A percentile compares a stretch with the other conserved stretches of the same genome.
These are phyloP conservation scores for Spinus pinus DNA, from an alignment of 2,797 vertebrate genomes.

Conservation along the genomic window DNA sequence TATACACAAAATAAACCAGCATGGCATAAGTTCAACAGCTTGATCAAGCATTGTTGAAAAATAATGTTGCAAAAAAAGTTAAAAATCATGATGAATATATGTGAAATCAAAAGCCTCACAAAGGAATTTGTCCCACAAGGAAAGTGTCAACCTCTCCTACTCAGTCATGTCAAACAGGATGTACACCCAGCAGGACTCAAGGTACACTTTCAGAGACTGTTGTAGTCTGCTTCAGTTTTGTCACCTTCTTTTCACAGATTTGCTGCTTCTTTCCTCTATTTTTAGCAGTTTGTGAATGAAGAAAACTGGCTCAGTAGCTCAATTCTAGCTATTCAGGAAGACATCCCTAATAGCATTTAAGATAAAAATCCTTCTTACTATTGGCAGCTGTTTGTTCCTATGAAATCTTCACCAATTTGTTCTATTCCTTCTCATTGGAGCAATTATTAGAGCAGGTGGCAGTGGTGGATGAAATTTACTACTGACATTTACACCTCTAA, in stretches of 20 bases:
- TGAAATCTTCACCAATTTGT: not conserved
- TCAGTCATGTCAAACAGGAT: slow-evolving; percentile 78
- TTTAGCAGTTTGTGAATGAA: slow-evolving; percentile 10
- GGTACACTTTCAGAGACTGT: slow-evolving; percentile 35
- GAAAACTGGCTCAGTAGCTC: not conserved
- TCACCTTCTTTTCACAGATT: not conserved
- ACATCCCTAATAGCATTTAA: not conserved
- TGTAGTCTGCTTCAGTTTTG: slow-evolving; percentile 53
- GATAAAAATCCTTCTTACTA: not conserved
- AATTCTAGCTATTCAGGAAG: not conserved
- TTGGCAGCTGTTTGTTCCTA: not conserved
- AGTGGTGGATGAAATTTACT: not conserved
- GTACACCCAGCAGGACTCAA: slow-evolving; percentile 65
- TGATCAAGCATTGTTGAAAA: not conserved
- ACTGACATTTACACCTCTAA: not conserved
- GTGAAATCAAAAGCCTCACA: not conserved
- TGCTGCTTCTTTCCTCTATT: not conserved
- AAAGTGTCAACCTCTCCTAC: slow-evolving; percentile 75
- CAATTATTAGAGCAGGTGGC: not conserved
- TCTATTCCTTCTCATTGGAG: not conserved
- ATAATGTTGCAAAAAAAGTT: not conserved
- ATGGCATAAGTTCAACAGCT: not conserved
- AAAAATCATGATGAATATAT: not conserved
- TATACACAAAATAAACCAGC: not conserved
- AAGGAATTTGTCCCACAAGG: not conserved